phyloP scores from a whole-genome alignment of 2,113 vertebrate genomes.

The Herpetotheres cachinnans region DNA sequence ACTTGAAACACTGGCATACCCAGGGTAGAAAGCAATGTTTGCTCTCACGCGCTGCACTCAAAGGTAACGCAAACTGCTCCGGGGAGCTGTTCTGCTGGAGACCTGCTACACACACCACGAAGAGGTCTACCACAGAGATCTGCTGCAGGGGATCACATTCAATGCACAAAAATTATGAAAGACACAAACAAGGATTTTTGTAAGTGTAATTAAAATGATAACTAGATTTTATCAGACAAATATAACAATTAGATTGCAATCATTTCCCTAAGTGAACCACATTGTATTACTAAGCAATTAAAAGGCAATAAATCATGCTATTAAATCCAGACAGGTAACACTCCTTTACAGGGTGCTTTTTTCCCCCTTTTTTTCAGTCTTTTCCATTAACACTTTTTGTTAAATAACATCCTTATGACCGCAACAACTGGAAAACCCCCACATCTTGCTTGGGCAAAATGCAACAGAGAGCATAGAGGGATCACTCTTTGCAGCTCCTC shows the following conservation, averaged over 20 bases:
- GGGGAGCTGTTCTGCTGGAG: background rate
- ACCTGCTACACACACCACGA: fast-evolving
- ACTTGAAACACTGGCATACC: fast-evolving
- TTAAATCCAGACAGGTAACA: background rate
- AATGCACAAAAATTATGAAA: fast-evolving
- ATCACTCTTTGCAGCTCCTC: background rate
- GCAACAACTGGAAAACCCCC: background rate
- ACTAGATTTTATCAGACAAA: background rate
- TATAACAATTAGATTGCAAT: background rate
- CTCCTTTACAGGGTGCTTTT: background rate
- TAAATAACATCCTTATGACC: background rate
- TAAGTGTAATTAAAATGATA: background rate
- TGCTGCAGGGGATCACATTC: background rate
- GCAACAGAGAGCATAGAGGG: fast-evolving
- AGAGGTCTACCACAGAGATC: fast-evolving
- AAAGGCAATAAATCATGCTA: background rate
- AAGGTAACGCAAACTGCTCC: fast-evolving
- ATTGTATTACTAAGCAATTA: background rate
- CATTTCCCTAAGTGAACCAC: background rate
- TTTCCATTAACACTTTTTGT: background rate
- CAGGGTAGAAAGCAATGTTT: fast-evolving
- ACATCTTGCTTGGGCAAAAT: too few species aligned
- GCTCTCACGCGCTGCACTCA: fast-evolving
- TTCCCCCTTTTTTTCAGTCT: background rate
- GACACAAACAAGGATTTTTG: background rate